Evolutionary conservation across 2,113 vertebrate genomes (phyloP).

Genomic region (Setophaga petechia): DNA sequence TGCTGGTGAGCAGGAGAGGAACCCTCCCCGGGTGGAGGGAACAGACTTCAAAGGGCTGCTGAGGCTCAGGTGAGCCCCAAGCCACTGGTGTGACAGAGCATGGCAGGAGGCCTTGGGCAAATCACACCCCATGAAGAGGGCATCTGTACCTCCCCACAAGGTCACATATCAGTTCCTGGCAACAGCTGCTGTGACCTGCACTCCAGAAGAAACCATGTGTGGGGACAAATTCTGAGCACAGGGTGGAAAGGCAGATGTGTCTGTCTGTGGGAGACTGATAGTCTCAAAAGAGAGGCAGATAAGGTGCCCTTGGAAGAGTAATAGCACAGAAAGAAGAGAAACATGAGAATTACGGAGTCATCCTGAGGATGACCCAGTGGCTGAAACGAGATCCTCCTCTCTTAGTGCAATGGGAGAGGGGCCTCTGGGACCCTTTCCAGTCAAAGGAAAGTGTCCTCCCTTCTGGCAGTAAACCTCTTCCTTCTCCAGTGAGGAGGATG

Average conservation of each 20-base stretch:
- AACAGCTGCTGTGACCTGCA: not conserved
- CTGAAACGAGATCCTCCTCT: not conserved
- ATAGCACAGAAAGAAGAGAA: not conserved
- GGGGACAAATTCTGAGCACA: not conserved
- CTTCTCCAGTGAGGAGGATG: not conserved
- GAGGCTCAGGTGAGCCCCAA: not conserved
- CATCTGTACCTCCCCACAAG: not conserved
- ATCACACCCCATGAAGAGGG: not conserved
- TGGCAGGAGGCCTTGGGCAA: not conserved
- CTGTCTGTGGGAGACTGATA: not conserved
- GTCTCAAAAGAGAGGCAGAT: not conserved
- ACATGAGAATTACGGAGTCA: not conserved
- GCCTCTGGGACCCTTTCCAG: not conserved
- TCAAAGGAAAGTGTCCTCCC: not conserved
- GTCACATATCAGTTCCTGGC: not conserved
- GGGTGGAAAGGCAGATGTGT: not conserved
- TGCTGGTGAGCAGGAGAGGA: not conserved
- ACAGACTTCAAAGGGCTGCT: not conserved
- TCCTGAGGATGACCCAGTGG: not conserved
- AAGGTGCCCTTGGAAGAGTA: not conserved
- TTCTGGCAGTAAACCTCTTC: not conserved
- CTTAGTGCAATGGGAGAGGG: not conserved
- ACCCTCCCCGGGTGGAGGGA: not conserved
- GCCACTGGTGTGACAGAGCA: not conserved
- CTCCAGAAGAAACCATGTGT: not conserved